Conservation (phyloP, 2,113 vertebrate species). For the Psittacula cyanocephala region DNA sequence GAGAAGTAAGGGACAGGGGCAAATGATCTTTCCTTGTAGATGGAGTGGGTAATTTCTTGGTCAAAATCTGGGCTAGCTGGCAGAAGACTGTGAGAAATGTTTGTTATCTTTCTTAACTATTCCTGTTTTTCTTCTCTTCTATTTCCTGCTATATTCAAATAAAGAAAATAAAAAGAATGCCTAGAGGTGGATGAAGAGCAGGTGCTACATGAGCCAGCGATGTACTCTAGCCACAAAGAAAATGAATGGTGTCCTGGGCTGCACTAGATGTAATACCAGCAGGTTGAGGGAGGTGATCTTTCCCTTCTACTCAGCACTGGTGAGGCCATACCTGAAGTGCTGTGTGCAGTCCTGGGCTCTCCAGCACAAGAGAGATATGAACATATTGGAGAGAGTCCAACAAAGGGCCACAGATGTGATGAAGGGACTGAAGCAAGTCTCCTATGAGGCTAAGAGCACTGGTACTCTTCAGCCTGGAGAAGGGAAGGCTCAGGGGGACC, state of each 20-base stretch:
- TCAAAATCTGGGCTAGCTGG: neutral
- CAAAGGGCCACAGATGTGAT: rapidly evolving
- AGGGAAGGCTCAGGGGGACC: too few species aligned
- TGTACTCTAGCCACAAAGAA: neutral
- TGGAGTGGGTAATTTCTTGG: neutral
- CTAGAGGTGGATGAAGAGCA: neutral
- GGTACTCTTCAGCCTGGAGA: neutral
- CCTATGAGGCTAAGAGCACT: neutral
- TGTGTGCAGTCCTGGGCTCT: neutral
- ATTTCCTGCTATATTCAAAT: neutral
- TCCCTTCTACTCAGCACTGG: neutral
- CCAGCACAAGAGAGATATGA: neutral
- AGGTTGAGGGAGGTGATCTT: neutral
- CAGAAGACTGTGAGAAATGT: neutral
- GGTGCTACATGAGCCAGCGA: neutral
- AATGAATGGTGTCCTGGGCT: neutral
- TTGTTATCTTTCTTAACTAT: neutral
- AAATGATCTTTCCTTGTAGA: neutral
- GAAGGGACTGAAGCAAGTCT: neutral
- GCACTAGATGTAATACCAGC: neutral
- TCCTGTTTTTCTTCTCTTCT: neutral
- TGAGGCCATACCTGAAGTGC: neutral
- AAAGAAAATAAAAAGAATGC: neutral
- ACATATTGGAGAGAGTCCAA: neutral
- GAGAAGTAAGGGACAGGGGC: neutral